Base-by-base conservation (phyloP, 2,797 vertebrate species). In the Delichon dasypus region DNA sequence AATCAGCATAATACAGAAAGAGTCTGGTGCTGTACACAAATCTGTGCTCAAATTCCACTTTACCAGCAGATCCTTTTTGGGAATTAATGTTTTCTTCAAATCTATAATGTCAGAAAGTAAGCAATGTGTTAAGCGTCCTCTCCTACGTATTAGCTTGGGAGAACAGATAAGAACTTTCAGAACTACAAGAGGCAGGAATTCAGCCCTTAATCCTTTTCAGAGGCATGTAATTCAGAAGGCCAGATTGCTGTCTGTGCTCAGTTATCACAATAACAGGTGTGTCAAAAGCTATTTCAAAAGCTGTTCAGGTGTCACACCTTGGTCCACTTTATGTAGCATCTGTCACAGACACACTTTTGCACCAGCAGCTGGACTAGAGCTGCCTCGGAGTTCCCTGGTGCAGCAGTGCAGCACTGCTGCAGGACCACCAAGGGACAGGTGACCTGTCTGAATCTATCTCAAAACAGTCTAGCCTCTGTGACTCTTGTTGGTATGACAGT, bases 401-500 rank as follows among this genome's bases (percentile, higher is more conserved):
- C 25, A 44, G 50, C 44, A 29, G 27, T 4, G 11, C 36, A 51
- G 58, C 2, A 2, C 50, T 10, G 10, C 7, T 7, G 6, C 3
- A 5, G 25, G 36, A n/a, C 13, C 6, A 6, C 7, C 12, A 55
- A 47, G 36, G 18, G 14, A 48, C 1, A 13, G 10, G 7, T 27
- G 30, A 61, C 21, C 23, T n/a, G 13, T 27, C 30, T 62, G 47
- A 55, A 26, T 15, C 23, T 20, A 12, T 22, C 38, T 27, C 53
- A 61, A 45, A 17, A 38, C 32, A 61, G 38, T 27, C 29, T 65
- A 26, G 48, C 8, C 8, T 48, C 61, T 36, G 45, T 13, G 22
- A 57, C 22, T 55, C 13, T 13, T 2, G 0, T 16, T 4, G 7
- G 22, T 32, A 20, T 2, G 3, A 16, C 19, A 40, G 10, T 22